Percentiles rank a stretch among this genome's conserved stretches.
These are phyloP conservation scores for Aegotheles bennettii DNA, from an alignment of 2,113 vertebrate genomes.

Conservation along the genomic window DNA sequence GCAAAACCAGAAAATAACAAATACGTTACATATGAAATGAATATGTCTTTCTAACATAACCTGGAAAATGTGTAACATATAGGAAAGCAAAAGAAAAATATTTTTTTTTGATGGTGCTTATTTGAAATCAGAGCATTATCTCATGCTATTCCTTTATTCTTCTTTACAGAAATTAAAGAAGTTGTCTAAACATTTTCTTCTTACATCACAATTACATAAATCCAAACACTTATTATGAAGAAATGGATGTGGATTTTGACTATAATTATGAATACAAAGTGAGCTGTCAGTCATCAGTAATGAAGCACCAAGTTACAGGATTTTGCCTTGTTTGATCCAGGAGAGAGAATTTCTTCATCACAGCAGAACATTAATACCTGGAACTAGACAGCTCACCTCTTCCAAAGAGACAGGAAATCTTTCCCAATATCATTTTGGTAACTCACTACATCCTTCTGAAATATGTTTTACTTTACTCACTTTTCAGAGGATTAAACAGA, in stretches of 20 bases:
- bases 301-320: neutral
- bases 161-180: conserved; percentile 45
- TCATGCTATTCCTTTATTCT: neutral
- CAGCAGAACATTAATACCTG: neutral
- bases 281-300: conserved; percentile 2
- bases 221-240: conserved; percentile 34
- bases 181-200: conserved; percentile 24
- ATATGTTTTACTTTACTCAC: neutral
- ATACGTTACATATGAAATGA: conserved; percentile 54
- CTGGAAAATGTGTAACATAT: neutral
- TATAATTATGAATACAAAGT: conserved; percentile 23
- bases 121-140: neutral
- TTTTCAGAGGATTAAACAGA: conserved; percentile 33
- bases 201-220: conserved; percentile 26
- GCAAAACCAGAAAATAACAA: conserved; percentile 67
- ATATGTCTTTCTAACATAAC: conserved; percentile 34
- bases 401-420: conserved; percentile 4
- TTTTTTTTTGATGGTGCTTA: neutral
- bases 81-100: neutral
- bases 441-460: conserved; percentile 11
- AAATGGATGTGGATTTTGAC: conserved; percentile 48
- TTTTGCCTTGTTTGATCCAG: neutral
- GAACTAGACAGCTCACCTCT: conserved; percentile 8
- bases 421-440: conserved; percentile 44
- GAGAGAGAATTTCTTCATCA: neutral